These are phyloP conservation scores for Trichonephila clavipes DNA, from an alignment of 1,140 invertebrate genomes.

Conservation along the genomic window DNA sequence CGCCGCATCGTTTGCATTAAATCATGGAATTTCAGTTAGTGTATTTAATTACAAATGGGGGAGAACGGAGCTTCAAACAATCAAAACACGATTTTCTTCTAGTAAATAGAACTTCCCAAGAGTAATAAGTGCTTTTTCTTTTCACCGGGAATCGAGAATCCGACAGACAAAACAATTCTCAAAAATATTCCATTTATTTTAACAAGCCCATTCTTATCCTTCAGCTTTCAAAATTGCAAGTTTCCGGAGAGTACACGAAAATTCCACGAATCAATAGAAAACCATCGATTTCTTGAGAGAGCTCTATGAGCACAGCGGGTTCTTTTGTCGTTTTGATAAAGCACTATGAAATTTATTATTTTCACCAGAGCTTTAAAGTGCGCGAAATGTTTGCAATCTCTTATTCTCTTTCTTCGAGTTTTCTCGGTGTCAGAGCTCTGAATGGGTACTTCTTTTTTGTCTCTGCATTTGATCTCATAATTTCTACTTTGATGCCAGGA, in stretches of 20 bases:
- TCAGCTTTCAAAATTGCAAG: slow-evolving; percentile 35
- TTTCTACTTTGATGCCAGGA: too few species aligned
- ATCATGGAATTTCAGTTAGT: too few species aligned
- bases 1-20: too few species aligned
- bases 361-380: background rate
- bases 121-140: background rate
- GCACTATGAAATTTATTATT: slow-evolving; percentile 27
- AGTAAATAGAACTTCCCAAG: background rate
- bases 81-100: too few species aligned
- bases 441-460: too few species aligned
- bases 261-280: slow-evolving; percentile 39
- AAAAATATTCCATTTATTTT: background rate
- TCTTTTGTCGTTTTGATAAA: slow-evolving; percentile 40
- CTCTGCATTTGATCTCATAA: too few species aligned
- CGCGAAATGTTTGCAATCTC: background rate
- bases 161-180: background rate
- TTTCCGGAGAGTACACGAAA: slow-evolving; percentile 19
- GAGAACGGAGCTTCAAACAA: too few species aligned
- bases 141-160: background rate
- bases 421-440: too few species aligned
- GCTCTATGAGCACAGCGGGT: slow-evolving; percentile 6
- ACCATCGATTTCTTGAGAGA: slow-evolving; percentile 17
- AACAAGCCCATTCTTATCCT: background rate
- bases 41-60: too few species aligned
- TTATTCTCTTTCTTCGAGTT: background rate